Evolutionary conservation across 2,797 vertebrate genomes (phyloP), one percentile per base, ranked within the genome.

Genomic region (Carcharodon carcharias): DNA sequence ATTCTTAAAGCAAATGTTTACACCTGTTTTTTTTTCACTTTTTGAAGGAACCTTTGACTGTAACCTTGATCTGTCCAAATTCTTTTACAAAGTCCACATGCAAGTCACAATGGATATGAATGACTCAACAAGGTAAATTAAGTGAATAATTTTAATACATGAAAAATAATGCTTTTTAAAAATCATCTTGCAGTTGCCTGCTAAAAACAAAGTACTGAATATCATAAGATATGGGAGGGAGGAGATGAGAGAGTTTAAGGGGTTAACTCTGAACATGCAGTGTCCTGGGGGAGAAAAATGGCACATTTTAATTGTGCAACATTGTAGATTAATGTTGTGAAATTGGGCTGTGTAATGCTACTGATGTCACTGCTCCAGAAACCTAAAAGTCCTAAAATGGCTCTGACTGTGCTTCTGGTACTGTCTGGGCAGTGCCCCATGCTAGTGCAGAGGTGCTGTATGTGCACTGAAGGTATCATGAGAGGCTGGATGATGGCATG

Each of bases 61-160:
- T 21, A 23, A 23, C 21, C 23, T n/a, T 3, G 63, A 65, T 45
- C 63, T 50, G 14, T 50, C 7, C 67, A 77, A 95, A 73, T 11
- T 71, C 7, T 95, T n/a, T 73, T n/a, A 18, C 94, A 96, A 71
- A 96, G 91, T 56, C 93, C 96, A 96, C 96, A 87, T 96, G 56
- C 54, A 21, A 0, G 0, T 69, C 80, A 89, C 4, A 54, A 7
- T 69, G 94, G 8, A n/a, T 96, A 3, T 35, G 35, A 45, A 0
- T 0, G 35, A 96, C 9, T 96, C 96, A 96, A 0, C 63, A 16
- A 23, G n/a, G 96, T 54, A 26, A 96, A 31, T 69, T 35, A n/a
- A 5, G 0, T 73, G 45, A 69, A 73, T 50, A 23, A 18, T 23
- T 50, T 45, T 65, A 12, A 67, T 45, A 45, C 21, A 12, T 93